Percentiles rank a stretch among this genome's conserved stretches.
Evolutionary conservation across 1,140 invertebrate species (phyloP).

Genomic region (Saccostrea echinata): DNA sequence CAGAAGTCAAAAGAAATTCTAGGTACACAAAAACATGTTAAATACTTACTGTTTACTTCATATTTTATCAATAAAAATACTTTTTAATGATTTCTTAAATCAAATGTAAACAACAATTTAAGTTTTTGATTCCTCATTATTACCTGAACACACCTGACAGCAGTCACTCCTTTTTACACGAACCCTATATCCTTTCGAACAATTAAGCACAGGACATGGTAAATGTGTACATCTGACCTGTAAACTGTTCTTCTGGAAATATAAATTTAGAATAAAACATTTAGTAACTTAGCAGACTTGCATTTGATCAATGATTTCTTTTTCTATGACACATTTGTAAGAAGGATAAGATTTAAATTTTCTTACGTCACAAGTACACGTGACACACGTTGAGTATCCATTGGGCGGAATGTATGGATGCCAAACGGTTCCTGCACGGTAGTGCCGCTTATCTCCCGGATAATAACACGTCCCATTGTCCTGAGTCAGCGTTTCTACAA

Average conservation of each 20-base stretch:
- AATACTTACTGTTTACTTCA: too few relatives aligned
- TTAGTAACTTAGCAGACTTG: too few relatives aligned
- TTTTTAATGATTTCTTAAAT: too few relatives aligned
- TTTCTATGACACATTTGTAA: too few relatives aligned
- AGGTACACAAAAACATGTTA: too few relatives aligned
- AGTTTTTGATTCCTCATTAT: not conserved
- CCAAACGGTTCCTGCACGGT: constrained; percentile 89
- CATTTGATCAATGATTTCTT: too few relatives aligned
- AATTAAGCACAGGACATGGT: constrained; percentile 22
- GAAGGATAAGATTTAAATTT: not conserved
- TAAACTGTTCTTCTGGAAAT: constrained; percentile 2
- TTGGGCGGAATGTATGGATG: constrained; percentile 93
- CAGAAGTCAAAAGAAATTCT: not conserved
- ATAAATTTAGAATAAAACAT: not conserved
- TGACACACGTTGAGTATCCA: constrained; percentile 92
- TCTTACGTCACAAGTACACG: constrained; percentile 83
- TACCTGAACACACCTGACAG: constrained; percentile 37
- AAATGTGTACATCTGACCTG: not conserved
- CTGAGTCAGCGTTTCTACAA: constrained; percentile 1
- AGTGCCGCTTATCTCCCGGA: constrained; percentile 86
- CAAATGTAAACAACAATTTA: too few relatives aligned
- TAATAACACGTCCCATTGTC: constrained; percentile 83
- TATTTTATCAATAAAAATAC: too few relatives aligned
- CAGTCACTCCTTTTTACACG: not conserved
- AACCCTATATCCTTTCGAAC: not conserved